phyloP scores from a whole-genome alignment of 64 coral and sea anemone genomes.

The Platygyra sinensis region DNA sequence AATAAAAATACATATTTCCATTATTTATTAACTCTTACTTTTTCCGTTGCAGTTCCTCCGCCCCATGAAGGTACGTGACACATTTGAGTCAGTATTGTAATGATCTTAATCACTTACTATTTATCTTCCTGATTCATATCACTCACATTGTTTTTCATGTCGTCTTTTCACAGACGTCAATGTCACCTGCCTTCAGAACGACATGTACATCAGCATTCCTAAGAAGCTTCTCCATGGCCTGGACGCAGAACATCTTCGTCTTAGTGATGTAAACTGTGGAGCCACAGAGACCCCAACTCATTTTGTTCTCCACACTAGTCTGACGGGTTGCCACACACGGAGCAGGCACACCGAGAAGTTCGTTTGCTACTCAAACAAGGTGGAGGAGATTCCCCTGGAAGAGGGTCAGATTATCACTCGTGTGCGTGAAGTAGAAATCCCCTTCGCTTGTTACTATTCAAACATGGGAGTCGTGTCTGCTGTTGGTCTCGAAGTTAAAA shows the following conservation, averaged over 20 bases:
- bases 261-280: constrained; percentile 39
- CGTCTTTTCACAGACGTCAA: background rate
- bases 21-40: too few species aligned
- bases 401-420: constrained; percentile 36
- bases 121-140: too few species aligned
- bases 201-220: constrained; percentile 27
- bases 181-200: constrained; percentile 17
- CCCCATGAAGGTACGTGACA: too few species aligned
- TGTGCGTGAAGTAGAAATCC: constrained; percentile 48
- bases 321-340: constrained; percentile 53
- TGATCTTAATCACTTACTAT: too few species aligned
- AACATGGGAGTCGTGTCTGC: constrained; percentile 47
- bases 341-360: constrained; percentile 57
- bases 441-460: constrained; percentile 60
- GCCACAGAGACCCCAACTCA: constrained; percentile 43
- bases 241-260: constrained; percentile 54
- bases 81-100: too few species aligned
- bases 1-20: too few species aligned
- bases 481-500: constrained; percentile 18
- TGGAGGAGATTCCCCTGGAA: constrained; percentile 43
- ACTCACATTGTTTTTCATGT: background rate
- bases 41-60: too few species aligned
- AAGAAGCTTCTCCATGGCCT: background rate
- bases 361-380: constrained; percentile 63
- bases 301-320: constrained; percentile 58